These are phyloP conservation scores for Lepas anatifera DNA, from an alignment of 2,888 invertebrate species.

Conservation along the genomic window DNA sequence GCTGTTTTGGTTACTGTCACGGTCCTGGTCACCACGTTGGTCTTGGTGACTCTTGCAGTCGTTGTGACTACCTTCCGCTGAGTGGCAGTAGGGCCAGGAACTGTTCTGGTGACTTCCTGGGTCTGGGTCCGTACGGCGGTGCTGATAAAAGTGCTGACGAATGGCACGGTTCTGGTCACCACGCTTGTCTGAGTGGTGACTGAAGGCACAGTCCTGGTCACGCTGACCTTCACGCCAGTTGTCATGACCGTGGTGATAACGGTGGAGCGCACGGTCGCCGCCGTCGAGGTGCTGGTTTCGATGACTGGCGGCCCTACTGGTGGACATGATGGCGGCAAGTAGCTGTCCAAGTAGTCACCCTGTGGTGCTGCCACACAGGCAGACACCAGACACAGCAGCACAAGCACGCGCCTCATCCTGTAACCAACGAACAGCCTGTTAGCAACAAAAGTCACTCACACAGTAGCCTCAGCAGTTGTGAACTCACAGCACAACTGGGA, in stretches of 20 bases:
- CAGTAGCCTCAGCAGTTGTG: no score
- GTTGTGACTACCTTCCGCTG: neutral
- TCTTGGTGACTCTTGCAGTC: neutral
- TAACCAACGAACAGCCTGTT: no score
- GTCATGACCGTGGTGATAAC: neutral
- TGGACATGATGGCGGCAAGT: neutral
- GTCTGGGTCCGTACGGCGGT: neutral
- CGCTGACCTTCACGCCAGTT: neutral
- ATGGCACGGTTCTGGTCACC: neutral
- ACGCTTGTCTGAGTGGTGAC: neutral
- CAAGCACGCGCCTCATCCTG: neutral
- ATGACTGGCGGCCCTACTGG: neutral
- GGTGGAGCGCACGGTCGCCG: neutral
- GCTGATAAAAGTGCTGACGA: neutral
- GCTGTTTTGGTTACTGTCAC: neutral
- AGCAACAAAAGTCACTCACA: no score
- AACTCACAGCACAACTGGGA: no score
- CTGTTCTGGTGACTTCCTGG: neutral
- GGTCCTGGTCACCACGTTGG: neutral
- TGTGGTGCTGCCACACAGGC: neutral
- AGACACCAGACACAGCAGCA: neutral
- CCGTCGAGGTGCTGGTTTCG: neutral
- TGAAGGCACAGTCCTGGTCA: neutral
- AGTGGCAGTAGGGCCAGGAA: neutral
- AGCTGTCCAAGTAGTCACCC: neutral